phyloP scores from a whole-genome alignment of 2,113 vertebrate genomes.

The Microtus oregoni region DNA sequence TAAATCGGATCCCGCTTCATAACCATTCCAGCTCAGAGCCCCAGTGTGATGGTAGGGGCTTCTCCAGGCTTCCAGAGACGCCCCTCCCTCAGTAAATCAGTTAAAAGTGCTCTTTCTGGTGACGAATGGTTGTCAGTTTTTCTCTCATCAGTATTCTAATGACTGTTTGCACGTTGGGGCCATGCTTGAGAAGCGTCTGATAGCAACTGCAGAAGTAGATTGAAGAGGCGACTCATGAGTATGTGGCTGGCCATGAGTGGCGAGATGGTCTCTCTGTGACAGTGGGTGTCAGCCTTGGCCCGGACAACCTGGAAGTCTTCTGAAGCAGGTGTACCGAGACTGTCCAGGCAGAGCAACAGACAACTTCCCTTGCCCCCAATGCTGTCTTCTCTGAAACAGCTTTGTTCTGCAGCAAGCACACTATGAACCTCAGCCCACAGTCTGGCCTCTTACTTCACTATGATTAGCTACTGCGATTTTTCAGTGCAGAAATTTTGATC shows the following conservation, averaged over 20 bases:
- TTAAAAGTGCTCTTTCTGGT: not conserved
- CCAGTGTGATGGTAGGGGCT: not conserved
- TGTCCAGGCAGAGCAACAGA: not conserved
- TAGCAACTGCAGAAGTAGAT: slow-evolving; percentile 7
- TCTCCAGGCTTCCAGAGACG: not conserved
- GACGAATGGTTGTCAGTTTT: slow-evolving; percentile 24
- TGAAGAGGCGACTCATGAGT: not conserved
- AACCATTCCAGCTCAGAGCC: not conserved
- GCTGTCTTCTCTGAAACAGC: not conserved
- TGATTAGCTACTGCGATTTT: not conserved
- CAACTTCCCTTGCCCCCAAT: not conserved
- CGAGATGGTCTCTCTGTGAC: not conserved
- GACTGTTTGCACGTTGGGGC: slow-evolving; percentile 48
- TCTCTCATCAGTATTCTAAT: slow-evolving; percentile 51
- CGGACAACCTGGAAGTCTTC: not conserved
- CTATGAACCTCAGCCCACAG: not conserved
- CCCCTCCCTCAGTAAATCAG: not conserved
- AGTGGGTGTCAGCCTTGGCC: not conserved
- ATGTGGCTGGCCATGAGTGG: not conserved
- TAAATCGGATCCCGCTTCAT: not conserved
- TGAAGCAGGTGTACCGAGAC: not conserved
- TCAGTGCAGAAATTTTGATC: too few species aligned
- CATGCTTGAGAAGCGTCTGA: not conserved
- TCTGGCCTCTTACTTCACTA: not conserved
- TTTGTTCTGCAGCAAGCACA: not conserved